phyloP scores from a whole-genome alignment of 1,140 invertebrate species.

The Tetraneura akinire region DNA sequence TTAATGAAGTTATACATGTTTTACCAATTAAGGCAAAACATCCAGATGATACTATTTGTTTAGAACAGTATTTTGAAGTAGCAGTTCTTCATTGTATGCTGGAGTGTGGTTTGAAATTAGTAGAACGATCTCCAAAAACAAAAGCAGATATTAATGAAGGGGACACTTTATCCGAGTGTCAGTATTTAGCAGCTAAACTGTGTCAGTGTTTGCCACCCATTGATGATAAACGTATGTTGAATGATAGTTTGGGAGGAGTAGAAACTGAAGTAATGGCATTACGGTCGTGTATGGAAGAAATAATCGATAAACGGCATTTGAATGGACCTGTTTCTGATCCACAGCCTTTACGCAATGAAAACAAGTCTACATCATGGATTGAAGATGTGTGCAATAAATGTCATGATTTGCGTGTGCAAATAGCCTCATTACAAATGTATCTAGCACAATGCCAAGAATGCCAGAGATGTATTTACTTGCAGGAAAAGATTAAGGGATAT shows the following conservation, averaged over 20 bases:
- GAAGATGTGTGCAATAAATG: constrained; percentile 54
- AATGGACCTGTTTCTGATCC: constrained; percentile 33
- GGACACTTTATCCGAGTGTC: constrained; percentile 64
- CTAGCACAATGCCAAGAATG: constrained; percentile 58
- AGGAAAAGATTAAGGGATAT: constrained; percentile 61
- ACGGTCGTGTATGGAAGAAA: constrained; percentile 51
- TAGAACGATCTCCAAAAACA: constrained; percentile 20
- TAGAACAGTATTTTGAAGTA: constrained; percentile 70
- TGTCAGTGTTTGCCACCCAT: constrained; percentile 59
- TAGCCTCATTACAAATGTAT: constrained; percentile 54
- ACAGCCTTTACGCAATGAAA: constrained; percentile 23
- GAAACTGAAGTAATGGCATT: constrained; percentile 53
- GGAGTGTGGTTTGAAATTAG: constrained; percentile 66
- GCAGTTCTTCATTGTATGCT: constrained; percentile 76
- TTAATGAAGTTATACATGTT: not conserved
- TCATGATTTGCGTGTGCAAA: constrained; percentile 54
- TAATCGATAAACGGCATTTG: constrained; percentile 50
- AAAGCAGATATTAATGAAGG: constrained; percentile 52
- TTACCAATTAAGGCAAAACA: not conserved
- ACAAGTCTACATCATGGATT: constrained; percentile 53
- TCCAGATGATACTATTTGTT: not conserved
- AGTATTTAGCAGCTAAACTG: constrained; percentile 66
- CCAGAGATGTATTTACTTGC: constrained; percentile 65
- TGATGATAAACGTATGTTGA: constrained; percentile 53
- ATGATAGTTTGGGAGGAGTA: constrained; percentile 53